A percentile compares a stretch with the other conserved stretches of the same genome.
Conservation (phyloP, 1,140 invertebrate species). For the Thalassaphorura encarpata region DNA sequence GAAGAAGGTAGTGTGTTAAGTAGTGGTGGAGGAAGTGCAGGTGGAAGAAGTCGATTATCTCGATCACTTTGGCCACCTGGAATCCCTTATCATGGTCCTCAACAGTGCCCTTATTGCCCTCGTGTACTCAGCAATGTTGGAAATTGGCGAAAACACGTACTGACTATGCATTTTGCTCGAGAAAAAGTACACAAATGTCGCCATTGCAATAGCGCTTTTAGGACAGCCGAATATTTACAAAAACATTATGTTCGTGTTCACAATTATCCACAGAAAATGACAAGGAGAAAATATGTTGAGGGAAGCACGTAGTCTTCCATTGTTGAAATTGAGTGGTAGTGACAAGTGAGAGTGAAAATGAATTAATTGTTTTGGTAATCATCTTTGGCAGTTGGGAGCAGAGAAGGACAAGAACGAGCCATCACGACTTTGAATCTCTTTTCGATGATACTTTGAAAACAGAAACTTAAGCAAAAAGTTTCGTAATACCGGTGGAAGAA, state of each 20-base stretch:
- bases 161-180: conserved; percentile 33
- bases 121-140: conserved; percentile 32
- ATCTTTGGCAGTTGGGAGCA: not conserved
- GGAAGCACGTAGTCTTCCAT: not conserved
- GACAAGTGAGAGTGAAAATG: too few relatives aligned
- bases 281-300: conserved; percentile 22
- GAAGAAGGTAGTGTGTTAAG: not conserved
- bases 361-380: too few relatives aligned
- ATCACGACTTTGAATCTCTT: not conserved
- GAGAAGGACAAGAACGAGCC: not conserved
- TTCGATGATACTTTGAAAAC: not conserved
- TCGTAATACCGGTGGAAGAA: not conserved
- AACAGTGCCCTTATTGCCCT: conserved; percentile 34
- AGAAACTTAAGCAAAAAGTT: not conserved
- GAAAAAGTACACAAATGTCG: conserved; percentile 32
- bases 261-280: conserved; percentile 32
- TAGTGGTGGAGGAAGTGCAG: conserved; percentile 19
- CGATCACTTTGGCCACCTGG: conserved; percentile 25
- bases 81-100: conserved; percentile 31
- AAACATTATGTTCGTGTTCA: conserved; percentile 34
- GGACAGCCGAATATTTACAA: conserved; percentile 34
- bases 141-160: conserved; percentile 33
- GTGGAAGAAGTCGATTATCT: conserved; percentile 22
- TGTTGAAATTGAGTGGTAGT: not conserved
- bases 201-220: conserved; percentile 29